A percentile compares a stretch with the other conserved stretches of the same genome.
Conservation (phyloP, 2,888 invertebrate genomes). For the Stictocephala bisonia region DNA sequence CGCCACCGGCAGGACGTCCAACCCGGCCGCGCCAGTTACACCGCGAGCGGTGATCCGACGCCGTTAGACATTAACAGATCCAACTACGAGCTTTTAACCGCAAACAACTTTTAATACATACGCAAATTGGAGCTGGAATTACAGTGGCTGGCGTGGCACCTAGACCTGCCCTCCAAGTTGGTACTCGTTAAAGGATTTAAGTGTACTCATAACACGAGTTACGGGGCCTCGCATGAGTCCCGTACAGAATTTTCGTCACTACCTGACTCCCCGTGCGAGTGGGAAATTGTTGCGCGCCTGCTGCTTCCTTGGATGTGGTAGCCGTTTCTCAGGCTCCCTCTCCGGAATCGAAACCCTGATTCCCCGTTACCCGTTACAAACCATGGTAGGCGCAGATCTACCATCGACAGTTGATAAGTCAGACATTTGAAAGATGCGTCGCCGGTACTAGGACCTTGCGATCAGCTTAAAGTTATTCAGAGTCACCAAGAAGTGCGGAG, state of each 20-base stretch:
- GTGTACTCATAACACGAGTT: conserved; percentile 70
- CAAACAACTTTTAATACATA: conserved; percentile 77
- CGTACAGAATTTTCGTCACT: conserved; percentile 76
- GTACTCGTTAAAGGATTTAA: no score
- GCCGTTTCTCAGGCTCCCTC: conserved; percentile 78
- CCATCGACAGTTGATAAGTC: conserved; percentile 77
- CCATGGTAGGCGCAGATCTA: conserved; percentile 75
- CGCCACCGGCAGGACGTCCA: conserved; percentile 57
- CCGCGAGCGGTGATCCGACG: conserved; percentile 66
- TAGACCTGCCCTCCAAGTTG: no score
- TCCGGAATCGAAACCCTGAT: conserved; percentile 80
- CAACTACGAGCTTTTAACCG: conserved; percentile 73
- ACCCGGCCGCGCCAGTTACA: conserved; percentile 56
- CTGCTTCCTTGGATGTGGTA: conserved; percentile 79
- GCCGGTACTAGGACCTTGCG: conserved; percentile 67
- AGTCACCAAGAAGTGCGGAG: conserved; percentile 65
- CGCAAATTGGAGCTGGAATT: no score
- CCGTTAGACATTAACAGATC: conserved; percentile 66
- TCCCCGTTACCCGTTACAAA: conserved; percentile 78
- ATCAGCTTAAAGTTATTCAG: conserved; percentile 65
- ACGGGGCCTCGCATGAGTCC: conserved; percentile 70
- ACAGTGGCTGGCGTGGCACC: no score
- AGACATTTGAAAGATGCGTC: conserved; percentile 74
- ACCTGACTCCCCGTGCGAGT: conserved; percentile 71
- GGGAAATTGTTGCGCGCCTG: conserved; percentile 78